Conservation (phyloP, 2,797 vertebrate genomes). For the Poecile montanus region DNA sequence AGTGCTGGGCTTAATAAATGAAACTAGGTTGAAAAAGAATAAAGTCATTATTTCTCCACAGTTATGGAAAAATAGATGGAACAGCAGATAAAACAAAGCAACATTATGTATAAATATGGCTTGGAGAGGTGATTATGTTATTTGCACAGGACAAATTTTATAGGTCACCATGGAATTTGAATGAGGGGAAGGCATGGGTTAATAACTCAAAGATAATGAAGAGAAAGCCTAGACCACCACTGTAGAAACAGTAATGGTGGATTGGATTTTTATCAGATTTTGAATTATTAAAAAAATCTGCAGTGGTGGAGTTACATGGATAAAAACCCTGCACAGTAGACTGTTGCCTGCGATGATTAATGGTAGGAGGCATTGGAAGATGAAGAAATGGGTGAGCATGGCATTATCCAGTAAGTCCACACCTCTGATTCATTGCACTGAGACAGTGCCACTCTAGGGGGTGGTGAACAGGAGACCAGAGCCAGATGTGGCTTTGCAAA, state of each 20-base stretch:
- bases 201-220: background rate
- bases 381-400: background rate
- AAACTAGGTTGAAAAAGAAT: background rate
- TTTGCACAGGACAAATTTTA: background rate
- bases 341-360: background rate
- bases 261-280: background rate
- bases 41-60: background rate
- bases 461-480: background rate
- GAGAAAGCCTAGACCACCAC: background rate
- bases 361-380: background rate
- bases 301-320: background rate
- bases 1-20: background rate
- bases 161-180: background rate
- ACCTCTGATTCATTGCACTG: background rate
- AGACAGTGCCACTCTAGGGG: background rate
- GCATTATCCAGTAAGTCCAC: background rate
- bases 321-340: background rate
- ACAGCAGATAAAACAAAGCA: background rate
- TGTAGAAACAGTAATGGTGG: background rate
- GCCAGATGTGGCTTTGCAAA: background rate
- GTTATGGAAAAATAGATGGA: background rate
- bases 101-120: background rate
- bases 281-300: background rate
- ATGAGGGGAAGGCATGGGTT: background rate
- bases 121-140: background rate